These are phyloP conservation scores for Xerus rutilus DNA, from an alignment of 2,797 vertebrate genomes.

Conservation along the genomic window DNA sequence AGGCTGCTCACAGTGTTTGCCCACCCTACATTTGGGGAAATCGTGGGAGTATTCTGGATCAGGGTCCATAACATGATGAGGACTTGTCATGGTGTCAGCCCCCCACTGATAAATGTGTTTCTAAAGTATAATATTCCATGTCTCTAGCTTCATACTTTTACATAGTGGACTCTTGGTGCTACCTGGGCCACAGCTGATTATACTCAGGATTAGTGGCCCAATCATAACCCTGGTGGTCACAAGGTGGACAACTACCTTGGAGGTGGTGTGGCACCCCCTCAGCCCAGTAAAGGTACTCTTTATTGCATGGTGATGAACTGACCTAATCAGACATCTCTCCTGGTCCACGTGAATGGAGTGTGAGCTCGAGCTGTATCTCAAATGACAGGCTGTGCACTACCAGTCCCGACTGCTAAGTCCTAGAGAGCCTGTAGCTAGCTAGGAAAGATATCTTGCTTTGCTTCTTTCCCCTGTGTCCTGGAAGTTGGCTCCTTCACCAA, in stretches of 20 bases:
- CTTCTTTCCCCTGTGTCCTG: neutral
- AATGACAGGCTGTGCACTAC: neutral
- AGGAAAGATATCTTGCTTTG: neutral
- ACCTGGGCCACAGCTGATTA: neutral
- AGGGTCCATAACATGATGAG: fast-evolving
- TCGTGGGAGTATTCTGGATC: neutral
- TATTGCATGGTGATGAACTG: neutral
- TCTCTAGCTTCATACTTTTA: neutral
- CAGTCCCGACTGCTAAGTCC: neutral
- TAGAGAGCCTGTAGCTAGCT: neutral
- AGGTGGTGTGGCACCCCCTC: neutral
- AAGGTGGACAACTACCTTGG: neutral
- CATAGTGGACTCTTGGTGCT: neutral
- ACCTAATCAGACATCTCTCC: neutral
- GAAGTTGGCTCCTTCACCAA: neutral
- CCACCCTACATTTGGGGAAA: neutral
- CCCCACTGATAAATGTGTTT: neutral
- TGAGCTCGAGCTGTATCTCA: too few relatives aligned
- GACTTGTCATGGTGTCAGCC: neutral
- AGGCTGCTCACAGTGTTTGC: neutral
- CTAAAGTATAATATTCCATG: neutral
- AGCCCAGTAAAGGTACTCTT: neutral
- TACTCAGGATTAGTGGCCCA: neutral
- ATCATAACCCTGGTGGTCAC: neutral
- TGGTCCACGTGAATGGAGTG: fast-evolving